Evolutionary conservation across 2,888 invertebrate species (phyloP).

Genomic region (Calliopum simillimum): DNA sequence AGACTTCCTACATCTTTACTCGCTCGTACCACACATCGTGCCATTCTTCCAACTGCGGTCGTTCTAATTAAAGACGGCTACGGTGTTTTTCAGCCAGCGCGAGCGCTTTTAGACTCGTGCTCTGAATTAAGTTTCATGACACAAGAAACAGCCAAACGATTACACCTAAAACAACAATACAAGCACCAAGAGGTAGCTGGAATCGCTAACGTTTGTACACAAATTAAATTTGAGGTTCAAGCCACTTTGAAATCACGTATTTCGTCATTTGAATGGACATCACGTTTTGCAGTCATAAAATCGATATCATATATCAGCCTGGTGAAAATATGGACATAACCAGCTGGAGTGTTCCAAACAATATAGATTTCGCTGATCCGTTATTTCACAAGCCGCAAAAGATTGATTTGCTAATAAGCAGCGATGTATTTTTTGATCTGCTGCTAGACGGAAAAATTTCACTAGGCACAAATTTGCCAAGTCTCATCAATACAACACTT

Average conservation of each 20-base stretch:
- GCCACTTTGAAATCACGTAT: conserved; percentile 37
- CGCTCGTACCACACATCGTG: too few relatives aligned
- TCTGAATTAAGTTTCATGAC: conserved; percentile 33
- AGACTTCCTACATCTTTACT: too few relatives aligned
- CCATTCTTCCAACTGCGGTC: too few relatives aligned
- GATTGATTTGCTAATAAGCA: conserved; percentile 33
- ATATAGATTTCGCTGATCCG: conserved; percentile 32
- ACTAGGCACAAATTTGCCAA: conserved; percentile 31
- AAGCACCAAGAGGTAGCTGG: conserved; percentile 36
- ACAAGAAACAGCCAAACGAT: conserved; percentile 37
- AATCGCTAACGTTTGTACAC: conserved; percentile 33
- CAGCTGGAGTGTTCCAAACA: conserved; percentile 24
- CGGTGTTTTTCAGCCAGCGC: background rate
- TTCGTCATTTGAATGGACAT: conserved; percentile 32
- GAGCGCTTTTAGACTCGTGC: conserved; percentile 6
- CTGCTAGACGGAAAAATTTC: conserved; percentile 32
- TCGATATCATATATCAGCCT: conserved; percentile 35
- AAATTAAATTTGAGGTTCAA: conserved; percentile 21
- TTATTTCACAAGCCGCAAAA: conserved; percentile 29
- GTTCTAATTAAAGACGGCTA: too few relatives aligned
- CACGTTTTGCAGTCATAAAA: conserved; percentile 35
- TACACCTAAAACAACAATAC: conserved; percentile 28
- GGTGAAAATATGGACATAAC: conserved; percentile 15
- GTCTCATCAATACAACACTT: conserved; percentile 30
- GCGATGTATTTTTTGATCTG: conserved; percentile 39